Percentiles rank a stretch among this genome's conserved stretches.
These are phyloP conservation scores for Coenonympha arcania DNA, from an alignment of 2,888 invertebrate genomes.

Conservation along the genomic window DNA sequence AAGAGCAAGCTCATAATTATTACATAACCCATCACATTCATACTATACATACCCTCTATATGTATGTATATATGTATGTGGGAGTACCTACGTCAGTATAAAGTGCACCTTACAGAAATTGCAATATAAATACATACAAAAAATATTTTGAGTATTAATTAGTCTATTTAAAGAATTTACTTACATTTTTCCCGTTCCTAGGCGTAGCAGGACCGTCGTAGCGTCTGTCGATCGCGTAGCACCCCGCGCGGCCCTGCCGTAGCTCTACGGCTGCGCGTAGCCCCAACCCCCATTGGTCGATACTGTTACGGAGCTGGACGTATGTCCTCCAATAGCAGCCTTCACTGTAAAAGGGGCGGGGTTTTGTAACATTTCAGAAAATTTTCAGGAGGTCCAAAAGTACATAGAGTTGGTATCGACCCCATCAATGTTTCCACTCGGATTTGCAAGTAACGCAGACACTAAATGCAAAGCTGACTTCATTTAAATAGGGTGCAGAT, in stretches of 20 bases:
- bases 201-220: slow-evolving; percentile 61
- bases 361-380: slow-evolving; percentile 67
- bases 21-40: slow-evolving; percentile 13
- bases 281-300: slow-evolving; percentile 56
- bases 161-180: slow-evolving; percentile 34
- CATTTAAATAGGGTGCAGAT: not conserved
- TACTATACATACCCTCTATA: slow-evolving; percentile 6
- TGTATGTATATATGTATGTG: slow-evolving; percentile 4
- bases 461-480: slow-evolving; percentile 14
- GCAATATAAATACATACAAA: not conserved
- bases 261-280: slow-evolving; percentile 67
- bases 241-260: slow-evolving; percentile 56
- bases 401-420: slow-evolving; percentile 43
- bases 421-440: slow-evolving; percentile 45
- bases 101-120: not conserved
- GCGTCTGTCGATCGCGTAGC: slow-evolving; percentile 66
- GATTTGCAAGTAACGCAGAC: slow-evolving; percentile 35
- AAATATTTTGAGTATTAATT: not conserved
- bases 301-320: slow-evolving; percentile 50
- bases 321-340: slow-evolving; percentile 52
- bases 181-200: slow-evolving; percentile 66
- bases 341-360: slow-evolving; percentile 60
- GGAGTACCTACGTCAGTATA: slow-evolving; percentile 11
- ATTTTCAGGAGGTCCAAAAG: slow-evolving; percentile 62
- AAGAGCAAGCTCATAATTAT: not conserved